A percentile compares a stretch with the other conserved stretches of the same genome.
Evolutionary conservation across 2,888 invertebrate species (phyloP).

Genomic region (Synergus itoensis): DNA sequence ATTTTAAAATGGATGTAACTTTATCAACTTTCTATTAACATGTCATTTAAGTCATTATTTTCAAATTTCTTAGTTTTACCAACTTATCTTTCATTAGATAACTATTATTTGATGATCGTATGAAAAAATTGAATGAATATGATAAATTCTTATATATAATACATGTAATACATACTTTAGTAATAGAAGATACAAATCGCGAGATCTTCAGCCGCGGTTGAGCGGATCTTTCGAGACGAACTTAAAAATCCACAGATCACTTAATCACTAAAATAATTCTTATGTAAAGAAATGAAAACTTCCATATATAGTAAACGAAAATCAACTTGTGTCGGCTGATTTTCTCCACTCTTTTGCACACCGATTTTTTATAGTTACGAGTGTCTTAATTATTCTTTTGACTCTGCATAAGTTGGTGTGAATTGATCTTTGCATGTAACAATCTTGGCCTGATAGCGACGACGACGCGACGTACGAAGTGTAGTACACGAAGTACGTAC

Average conservation of each 20-base stretch:
- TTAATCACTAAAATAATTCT: conserved; percentile 17
- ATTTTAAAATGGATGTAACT: background rate
- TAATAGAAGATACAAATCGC: conserved; percentile 8
- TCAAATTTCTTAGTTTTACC: background rate
- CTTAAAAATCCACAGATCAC: conserved; percentile 42
- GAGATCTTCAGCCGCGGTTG: background rate
- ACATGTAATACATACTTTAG: conserved; percentile 9
- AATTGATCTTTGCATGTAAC: conserved; percentile 11
- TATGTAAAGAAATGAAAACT: conserved; percentile 3
- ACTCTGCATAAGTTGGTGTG: background rate
- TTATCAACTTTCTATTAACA: background rate
- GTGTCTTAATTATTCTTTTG: background rate
- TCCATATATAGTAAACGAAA: background rate
- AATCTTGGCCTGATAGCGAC: conserved; percentile 8
- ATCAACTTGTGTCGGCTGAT: background rate
- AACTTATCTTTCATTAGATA: background rate
- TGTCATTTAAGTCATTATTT: background rate
- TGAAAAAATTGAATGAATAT: background rate
- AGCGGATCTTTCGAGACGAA: background rate
- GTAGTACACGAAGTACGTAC: conserved; percentile 21
- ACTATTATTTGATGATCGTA: background rate
- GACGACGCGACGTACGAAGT: conserved; percentile 37
- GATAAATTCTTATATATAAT: too few relatives aligned
- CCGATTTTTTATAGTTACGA: background rate
- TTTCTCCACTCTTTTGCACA: background rate